Base-by-base conservation (phyloP, 1,140 invertebrate genomes). In the Drosophila sulfurigaster region DNA sequence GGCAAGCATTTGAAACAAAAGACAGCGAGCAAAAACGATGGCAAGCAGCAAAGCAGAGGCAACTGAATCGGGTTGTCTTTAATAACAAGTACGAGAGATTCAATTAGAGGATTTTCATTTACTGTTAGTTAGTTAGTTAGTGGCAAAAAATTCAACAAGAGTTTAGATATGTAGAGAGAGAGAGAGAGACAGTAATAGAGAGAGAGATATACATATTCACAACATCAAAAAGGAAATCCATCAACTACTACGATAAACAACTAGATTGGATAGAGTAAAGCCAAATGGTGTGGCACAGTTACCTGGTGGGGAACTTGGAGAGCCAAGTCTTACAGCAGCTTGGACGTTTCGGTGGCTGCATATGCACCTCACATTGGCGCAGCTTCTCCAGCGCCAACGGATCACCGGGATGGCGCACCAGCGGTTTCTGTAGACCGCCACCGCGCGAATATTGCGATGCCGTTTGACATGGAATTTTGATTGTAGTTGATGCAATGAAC, bases 291-390 rank as follows among this genome's bases (percentile, higher is more conserved):
- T 11, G 48, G 46, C 46, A 52, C 57, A 75, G 70, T 92, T 92
- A 92, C 91, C 91, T 92, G 83, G 91, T 92, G 64, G 96, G 96
- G 93, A 97, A 98, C 94, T 98, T 98, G 93, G 97, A 97, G 92
- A 99, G 95, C 97, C 98, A 98, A 88, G 97, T 96, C 92, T 96
- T 95, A 94, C 97, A 98, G 95, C 97, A 98, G 94, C 96, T 97
- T 71, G 94, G 94, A 91, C 95, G 94, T 93, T 94, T 94, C 78
- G 94, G 94, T 81, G 95, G 94, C 93, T 95, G 95, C 94, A 96
- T 95, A 92, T 95, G 95, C 62, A 96, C 95, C 94, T 97, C 96
- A 93, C 97, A 98, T 93, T 97, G 97, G 79, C 96, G 95, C 93
- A 96, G 95, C 94, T 98, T 97, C 91, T 97, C 95, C 93, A 96